Conservation (phyloP, 2,113 vertebrate species). For the Pseudorasbora parva region DNA sequence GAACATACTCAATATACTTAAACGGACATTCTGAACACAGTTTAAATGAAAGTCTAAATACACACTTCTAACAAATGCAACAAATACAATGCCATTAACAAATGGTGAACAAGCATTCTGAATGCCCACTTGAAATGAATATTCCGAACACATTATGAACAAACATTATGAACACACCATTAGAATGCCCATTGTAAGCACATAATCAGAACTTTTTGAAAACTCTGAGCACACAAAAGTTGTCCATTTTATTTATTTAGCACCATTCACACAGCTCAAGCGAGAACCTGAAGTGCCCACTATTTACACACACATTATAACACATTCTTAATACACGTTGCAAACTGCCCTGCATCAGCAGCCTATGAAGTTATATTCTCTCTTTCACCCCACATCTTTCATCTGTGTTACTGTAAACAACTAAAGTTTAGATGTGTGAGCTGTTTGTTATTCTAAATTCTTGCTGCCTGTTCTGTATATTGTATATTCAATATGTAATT, state of each 20-base stretch:
- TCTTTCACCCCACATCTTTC: constrained; percentile 9
- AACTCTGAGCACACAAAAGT: background rate
- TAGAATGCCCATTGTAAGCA: background rate
- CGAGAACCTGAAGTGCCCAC: background rate
- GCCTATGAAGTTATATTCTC: background rate
- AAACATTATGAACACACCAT: background rate
- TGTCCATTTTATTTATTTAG: background rate
- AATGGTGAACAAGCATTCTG: background rate
- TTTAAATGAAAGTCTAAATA: background rate
- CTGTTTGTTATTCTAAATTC: constrained; percentile 23
- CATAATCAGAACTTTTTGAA: background rate
- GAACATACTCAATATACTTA: background rate
- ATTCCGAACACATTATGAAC: background rate
- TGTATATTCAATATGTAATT: constrained; percentile 8
- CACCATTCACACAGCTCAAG: background rate
- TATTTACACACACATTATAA: background rate
- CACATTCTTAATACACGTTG: background rate
- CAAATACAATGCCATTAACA: background rate
- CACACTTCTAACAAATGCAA: background rate
- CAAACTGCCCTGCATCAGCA: background rate
- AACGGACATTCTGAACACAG: too few relatives aligned
- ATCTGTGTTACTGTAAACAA: constrained; percentile 7
- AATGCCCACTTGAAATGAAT: background rate
- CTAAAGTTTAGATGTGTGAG: constrained; percentile 1
- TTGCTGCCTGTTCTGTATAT: constrained; percentile 25